Conservation (phyloP, 1,140 invertebrate genomes). For the Ceratina calcarata region DNA sequence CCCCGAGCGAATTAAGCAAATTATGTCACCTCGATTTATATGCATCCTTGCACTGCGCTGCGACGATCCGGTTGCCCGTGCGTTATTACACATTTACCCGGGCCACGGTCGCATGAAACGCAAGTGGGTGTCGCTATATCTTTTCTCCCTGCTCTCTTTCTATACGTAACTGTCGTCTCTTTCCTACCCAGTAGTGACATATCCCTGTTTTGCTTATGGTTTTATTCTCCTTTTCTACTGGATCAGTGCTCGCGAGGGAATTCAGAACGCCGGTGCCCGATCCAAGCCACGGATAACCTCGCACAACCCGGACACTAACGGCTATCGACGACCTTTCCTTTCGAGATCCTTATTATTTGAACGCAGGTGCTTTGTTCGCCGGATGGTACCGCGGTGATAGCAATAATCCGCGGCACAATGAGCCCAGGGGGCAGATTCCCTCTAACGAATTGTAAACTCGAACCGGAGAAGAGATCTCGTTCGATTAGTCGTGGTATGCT, state of each 20-base stretch:
- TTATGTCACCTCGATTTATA: constrained; percentile 51
- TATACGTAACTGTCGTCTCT: background rate
- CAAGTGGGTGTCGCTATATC: constrained; percentile 55
- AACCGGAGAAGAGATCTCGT: constrained; percentile 3
- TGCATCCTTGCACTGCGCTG: constrained; percentile 26
- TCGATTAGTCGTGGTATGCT: background rate
- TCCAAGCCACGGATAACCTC: constrained; percentile 69
- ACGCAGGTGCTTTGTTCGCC: constrained; percentile 54
- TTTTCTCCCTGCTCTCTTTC: constrained; percentile 6
- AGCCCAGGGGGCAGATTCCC: constrained; percentile 3
- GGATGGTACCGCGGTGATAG: constrained; percentile 43
- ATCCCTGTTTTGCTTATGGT: constrained; percentile 11
- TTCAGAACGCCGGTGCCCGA: constrained; percentile 66
- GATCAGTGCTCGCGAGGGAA: constrained; percentile 59
- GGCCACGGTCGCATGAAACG: constrained; percentile 54
- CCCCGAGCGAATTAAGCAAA: constrained; percentile 46
- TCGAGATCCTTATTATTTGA: constrained; percentile 58
- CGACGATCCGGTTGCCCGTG: constrained; percentile 47
- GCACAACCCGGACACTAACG: constrained; percentile 67
- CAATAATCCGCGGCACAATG: constrained; percentile 19
- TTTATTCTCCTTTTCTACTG: constrained; percentile 43
- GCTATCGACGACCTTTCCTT: constrained; percentile 54
- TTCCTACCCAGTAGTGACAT: background rate
- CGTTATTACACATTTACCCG: constrained; percentile 48
- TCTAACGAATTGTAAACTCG: constrained; percentile 22